Evolutionary conservation across 2,888 invertebrate species (phyloP).

Genomic region (Caenorhabditis sp.): DNA sequence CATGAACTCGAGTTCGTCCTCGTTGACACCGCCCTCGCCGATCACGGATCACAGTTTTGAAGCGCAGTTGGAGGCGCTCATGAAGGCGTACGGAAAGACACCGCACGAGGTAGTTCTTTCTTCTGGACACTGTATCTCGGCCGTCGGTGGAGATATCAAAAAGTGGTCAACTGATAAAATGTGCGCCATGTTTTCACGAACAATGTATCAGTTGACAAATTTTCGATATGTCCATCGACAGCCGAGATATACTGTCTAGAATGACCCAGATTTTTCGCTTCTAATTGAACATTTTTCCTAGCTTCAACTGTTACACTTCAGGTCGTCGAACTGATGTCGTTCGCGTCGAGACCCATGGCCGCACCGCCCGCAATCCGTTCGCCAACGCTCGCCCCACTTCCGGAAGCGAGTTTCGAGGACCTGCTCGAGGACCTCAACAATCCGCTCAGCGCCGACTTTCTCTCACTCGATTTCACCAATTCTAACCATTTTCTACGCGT

Average conservation of each 20-base stretch:
- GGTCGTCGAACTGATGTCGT: constrained; percentile 43
- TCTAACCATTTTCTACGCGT: constrained; percentile 49
- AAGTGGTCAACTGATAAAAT: too few species aligned
- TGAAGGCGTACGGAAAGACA: constrained; percentile 62
- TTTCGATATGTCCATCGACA: too few species aligned
- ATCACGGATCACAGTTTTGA: constrained; percentile 49
- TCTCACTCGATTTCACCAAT: constrained; percentile 27
- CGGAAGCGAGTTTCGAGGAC: constrained; percentile 20
- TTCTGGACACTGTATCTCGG: too few species aligned
- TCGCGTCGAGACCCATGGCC: constrained; percentile 15
- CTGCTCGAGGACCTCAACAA: constrained; percentile 23
- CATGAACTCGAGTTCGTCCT: too few species aligned
- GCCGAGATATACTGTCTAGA: too few species aligned
- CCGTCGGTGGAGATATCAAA: too few species aligned
- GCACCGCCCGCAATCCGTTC: constrained; percentile 16
- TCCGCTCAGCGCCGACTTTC: constrained; percentile 12
- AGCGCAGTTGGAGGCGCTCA: constrained; percentile 57
- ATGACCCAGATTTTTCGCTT: background rate
- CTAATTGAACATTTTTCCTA: too few species aligned
- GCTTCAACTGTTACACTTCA: constrained; percentile 24
- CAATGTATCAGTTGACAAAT: too few species aligned
- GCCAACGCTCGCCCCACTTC: background rate
- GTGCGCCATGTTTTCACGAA: too few species aligned
- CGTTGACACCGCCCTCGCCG: constrained; percentile 17
- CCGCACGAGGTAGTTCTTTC: constrained; percentile 63